Conservation (phyloP, 2,797 vertebrate genomes). For the Steatocranus sp. region DNA sequence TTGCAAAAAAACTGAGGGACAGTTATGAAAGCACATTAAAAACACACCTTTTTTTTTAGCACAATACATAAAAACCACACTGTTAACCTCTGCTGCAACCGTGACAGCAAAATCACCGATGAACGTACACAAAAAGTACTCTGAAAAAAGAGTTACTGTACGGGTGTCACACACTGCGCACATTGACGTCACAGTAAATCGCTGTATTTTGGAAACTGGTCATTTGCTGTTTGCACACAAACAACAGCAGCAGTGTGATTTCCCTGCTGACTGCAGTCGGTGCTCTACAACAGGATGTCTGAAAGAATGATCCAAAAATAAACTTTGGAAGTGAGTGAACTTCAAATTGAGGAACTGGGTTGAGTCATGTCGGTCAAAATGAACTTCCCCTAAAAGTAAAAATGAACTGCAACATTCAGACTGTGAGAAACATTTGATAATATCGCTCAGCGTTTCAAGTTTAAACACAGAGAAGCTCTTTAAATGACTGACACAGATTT, state of each 20-base stretch:
- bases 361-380: not conserved
- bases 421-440: not conserved
- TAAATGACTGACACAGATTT: not conserved
- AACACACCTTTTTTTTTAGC: not conserved
- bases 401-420: not conserved
- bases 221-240: not conserved
- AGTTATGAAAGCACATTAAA: not conserved
- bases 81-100: not conserved
- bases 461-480: not conserved
- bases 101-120: accelerated
- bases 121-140: not conserved
- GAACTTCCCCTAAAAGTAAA: not conserved
- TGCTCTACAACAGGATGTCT: not conserved
- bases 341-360: not conserved
- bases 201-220: not conserved
- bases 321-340: not conserved
- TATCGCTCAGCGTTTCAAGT: not conserved
- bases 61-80: not conserved
- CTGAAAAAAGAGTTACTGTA: not conserved
- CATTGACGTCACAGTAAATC: not conserved
- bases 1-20: not conserved
- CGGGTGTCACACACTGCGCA: accelerated
- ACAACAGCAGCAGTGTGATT: accelerated
- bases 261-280: not conserved
- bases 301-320: not conserved